These are phyloP conservation scores for Orchesella cincta DNA, from an alignment of 1,140 invertebrate genomes.

Conservation along the genomic window DNA sequence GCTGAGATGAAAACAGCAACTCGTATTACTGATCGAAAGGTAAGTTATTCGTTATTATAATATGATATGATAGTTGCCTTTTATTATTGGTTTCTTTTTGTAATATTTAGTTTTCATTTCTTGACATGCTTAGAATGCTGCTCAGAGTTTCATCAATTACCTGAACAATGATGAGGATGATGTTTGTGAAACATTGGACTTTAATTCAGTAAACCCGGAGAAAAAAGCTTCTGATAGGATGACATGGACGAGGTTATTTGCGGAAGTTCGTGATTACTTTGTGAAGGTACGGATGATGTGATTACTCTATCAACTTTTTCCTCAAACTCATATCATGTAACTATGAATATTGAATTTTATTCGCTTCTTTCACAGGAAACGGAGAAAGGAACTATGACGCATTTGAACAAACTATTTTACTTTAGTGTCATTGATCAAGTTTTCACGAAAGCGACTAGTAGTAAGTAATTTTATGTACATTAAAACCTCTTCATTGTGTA, in stretches of 20 bases:
- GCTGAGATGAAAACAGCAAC: not conserved
- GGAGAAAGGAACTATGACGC: not conserved
- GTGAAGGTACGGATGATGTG: not conserved
- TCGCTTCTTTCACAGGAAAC: slow-evolving; percentile 10
- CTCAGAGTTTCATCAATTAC: not conserved
- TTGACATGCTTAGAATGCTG: not conserved
- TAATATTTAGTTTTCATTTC: too few species aligned
- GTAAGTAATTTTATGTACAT: slow-evolving; percentile 1
- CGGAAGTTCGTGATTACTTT: slow-evolving; percentile 17
- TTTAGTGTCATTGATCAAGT: not conserved
- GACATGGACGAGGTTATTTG: slow-evolving; percentile 1
- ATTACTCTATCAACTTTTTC: too few species aligned
- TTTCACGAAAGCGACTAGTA: not conserved
- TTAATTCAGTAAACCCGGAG: not conserved
- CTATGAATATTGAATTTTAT: too few species aligned
- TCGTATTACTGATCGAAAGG: not conserved
- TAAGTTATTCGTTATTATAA: not conserved
- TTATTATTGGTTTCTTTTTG: too few species aligned
- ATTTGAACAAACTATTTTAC: not conserved
- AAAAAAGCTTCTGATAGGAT: not conserved
- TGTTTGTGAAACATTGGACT: not conserved
- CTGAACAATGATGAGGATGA: not conserved
- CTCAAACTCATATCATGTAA: too few species aligned
- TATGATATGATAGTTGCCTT: not conserved
- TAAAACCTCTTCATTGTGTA: not conserved